A percentile compares a stretch with the other conserved stretches of the same genome.
phyloP scores from a whole-genome alignment of 35 echinoderm and acorn worm genomes.

The Heliocidaris tuberculata region DNA sequence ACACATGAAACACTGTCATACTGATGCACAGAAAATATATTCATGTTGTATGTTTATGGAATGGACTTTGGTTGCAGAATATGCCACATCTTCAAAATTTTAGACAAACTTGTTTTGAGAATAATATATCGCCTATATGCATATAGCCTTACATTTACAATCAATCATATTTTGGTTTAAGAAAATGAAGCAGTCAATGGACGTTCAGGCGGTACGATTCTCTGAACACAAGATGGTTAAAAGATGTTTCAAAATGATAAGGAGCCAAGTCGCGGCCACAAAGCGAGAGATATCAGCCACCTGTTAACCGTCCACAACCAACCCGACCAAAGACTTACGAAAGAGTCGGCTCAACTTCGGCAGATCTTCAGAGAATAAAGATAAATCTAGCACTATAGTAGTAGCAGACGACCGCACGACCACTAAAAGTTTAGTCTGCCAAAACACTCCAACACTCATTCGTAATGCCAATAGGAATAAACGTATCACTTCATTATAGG shows the following conservation, averaged over 20 bases:
- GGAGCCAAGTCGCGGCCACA: not conserved
- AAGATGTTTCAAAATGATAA: constrained; percentile 6
- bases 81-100: too few relatives aligned
- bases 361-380: not conserved
- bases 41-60: too few relatives aligned
- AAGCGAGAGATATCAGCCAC: not conserved
- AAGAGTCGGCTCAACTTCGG: not conserved
- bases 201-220: too few relatives aligned
- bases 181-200: too few relatives aligned
- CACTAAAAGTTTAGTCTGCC: not conserved
- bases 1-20: too few relatives aligned
- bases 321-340: not conserved
- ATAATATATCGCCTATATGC: too few relatives aligned
- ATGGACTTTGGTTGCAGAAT: too few relatives aligned
- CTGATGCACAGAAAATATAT: too few relatives aligned
- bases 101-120: too few relatives aligned
- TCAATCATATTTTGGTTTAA: too few relatives aligned
- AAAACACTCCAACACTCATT: not conserved
- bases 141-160: too few relatives aligned
- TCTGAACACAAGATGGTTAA: not conserved
- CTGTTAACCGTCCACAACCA: not conserved
- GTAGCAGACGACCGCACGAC: not conserved
- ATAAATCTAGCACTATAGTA: too few relatives aligned
- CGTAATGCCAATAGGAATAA: not conserved
- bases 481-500: not conserved